phyloP scores from a whole-genome alignment of 2,888 invertebrate genomes.

The Drosophila maculinotata region DNA sequence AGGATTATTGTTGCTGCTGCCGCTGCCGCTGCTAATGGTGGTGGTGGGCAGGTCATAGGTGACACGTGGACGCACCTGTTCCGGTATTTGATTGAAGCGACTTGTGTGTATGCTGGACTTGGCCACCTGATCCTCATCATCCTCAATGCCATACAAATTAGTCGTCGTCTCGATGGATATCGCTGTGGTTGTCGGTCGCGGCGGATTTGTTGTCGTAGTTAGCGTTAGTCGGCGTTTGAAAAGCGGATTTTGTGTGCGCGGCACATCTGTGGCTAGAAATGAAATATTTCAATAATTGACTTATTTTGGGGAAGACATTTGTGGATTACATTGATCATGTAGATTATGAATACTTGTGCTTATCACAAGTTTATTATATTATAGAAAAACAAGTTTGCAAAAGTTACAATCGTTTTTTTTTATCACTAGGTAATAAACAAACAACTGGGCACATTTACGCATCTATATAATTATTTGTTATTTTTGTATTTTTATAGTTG shows the following conservation, averaged over 20 bases:
- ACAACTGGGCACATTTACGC: too few relatives aligned
- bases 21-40: not conserved
- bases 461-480: too few relatives aligned
- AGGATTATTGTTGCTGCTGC: conserved; percentile 21
- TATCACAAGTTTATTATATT: too few relatives aligned
- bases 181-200: conserved; percentile 60
- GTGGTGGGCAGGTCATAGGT: conserved; percentile 46
- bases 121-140: conserved; percentile 82
- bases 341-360: too few relatives aligned
- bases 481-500: too few relatives aligned
- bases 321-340: too few relatives aligned
- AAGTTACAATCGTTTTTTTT: too few relatives aligned
- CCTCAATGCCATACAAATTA: conserved; percentile 61
- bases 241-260: conserved; percentile 83
- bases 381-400: too few relatives aligned
- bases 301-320: too few relatives aligned
- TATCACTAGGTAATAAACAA: too few relatives aligned
- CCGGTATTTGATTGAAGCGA: conserved; percentile 82
- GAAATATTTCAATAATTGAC: not conserved
- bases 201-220: conserved; percentile 68
- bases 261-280: conserved; percentile 82
- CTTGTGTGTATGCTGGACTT: conserved; percentile 84
- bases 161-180: conserved; percentile 53
- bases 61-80: conserved; percentile 53
- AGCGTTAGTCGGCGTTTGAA: conserved; percentile 85